Evolutionary conservation across 1,140 invertebrate genomes (phyloP).

Genomic region (Drosophila triauraria): DNA sequence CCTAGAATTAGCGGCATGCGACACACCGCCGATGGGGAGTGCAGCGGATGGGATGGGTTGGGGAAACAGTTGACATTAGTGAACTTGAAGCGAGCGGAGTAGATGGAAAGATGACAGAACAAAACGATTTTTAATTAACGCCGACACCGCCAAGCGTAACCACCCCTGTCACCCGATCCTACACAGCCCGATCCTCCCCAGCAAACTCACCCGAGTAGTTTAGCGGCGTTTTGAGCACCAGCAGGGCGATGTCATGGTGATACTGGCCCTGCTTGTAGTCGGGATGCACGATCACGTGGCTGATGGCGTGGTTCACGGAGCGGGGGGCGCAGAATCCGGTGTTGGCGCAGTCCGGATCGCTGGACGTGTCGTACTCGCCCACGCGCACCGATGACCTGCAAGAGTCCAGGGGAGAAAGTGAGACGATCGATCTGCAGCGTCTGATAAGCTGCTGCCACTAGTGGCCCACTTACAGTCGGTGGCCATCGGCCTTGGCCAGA

Average conservation of each 20-base stretch:
- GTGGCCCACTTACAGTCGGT: constrained; percentile 87
- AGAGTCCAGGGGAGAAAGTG: constrained; percentile 41
- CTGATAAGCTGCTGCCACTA: constrained; percentile 3
- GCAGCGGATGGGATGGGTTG: not conserved
- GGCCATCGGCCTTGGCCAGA: constrained; percentile 88
- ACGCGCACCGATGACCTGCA: constrained; percentile 86
- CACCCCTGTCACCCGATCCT: not conserved
- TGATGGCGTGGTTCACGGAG: constrained; percentile 88
- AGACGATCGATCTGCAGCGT: constrained; percentile 20
- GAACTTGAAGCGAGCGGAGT: constrained; percentile 62
- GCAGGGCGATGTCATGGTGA: constrained; percentile 89
- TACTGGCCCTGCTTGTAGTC: constrained; percentile 89
- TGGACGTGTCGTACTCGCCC: constrained; percentile 88
- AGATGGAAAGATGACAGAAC: constrained; percentile 58
- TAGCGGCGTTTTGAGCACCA: constrained; percentile 88
- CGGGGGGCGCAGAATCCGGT: constrained; percentile 88
- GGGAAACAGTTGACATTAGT: constrained; percentile 59
- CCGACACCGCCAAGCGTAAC: constrained; percentile 70
- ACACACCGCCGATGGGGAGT: constrained; percentile 10
- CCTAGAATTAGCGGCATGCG: constrained; percentile 74
- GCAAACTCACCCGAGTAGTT: constrained; percentile 88
- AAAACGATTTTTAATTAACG: constrained; percentile 82
- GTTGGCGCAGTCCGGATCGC: constrained; percentile 88
- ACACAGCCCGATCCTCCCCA: not conserved
- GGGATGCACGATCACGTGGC: constrained; percentile 89